phyloP scores from a whole-genome alignment of 2,797 vertebrate genomes.

The Triplophysa yarkandensis region DNA sequence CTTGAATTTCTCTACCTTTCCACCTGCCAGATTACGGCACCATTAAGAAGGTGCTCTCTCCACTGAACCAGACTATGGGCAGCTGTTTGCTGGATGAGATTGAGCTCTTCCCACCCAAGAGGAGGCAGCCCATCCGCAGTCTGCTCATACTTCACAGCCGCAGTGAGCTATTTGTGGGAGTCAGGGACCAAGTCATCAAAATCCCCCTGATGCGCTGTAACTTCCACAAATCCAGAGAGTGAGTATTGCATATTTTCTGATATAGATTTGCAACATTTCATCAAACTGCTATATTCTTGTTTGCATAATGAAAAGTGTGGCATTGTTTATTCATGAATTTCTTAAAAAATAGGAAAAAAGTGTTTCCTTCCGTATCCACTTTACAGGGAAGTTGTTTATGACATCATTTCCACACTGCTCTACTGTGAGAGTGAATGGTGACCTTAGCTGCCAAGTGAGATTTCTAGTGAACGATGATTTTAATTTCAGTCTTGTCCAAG shows the following conservation, averaged over 20 bases:
- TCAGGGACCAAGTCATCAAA: slow-evolving; percentile 90
- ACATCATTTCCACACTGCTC: neutral
- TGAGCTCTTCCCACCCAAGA: slow-evolving; percentile 84
- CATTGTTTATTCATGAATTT: neutral
- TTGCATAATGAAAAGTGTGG: neutral
- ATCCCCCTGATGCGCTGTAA: slow-evolving; percentile 93
- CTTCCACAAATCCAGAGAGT: slow-evolving; percentile 91
- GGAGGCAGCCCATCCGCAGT: slow-evolving; percentile 84
- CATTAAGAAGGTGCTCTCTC: slow-evolving; percentile 94
- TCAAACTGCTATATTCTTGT: neutral
- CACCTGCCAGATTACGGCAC: slow-evolving; percentile 86
- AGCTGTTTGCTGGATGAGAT: slow-evolving; percentile 95
- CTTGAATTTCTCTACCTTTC: slow-evolving; percentile 7
- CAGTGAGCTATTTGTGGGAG: slow-evolving; percentile 91
- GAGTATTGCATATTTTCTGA: slow-evolving; percentile 59
- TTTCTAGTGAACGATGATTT: neutral
- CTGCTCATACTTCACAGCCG: slow-evolving; percentile 93
- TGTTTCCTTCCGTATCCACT: neutral
- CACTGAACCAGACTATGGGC: slow-evolving; percentile 83
- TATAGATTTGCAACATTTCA: slow-evolving; percentile 8
- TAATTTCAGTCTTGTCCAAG: neutral
- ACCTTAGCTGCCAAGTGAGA: neutral
- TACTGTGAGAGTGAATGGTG: neutral
- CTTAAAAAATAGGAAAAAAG: neutral
- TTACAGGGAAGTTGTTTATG: neutral